Evolutionary conservation across 2,797 vertebrate genomes (phyloP).

Genomic region (Luscinia megarhynchos): DNA sequence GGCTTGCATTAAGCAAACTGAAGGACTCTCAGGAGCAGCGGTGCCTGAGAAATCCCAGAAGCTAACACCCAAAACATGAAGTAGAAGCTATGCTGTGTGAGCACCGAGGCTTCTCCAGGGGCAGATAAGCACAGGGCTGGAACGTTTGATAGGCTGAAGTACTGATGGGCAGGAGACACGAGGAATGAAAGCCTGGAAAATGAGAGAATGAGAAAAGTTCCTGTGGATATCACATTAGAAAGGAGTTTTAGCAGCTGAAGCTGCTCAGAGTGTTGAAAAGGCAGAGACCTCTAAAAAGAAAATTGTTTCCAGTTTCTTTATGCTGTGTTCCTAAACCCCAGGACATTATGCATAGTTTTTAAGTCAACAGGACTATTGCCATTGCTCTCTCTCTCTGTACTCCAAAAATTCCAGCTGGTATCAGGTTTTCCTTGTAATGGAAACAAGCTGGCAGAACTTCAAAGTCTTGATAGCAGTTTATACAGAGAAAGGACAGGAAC

Average conservation of each 20-base stretch:
- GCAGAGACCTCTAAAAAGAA: neutral
- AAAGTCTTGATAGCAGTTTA: slow-evolving; percentile 53
- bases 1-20: neutral
- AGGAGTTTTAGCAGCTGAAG: neutral
- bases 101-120: neutral
- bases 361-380: slow-evolving; percentile 20
- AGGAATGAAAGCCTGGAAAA: slow-evolving; percentile 25
- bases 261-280: neutral
- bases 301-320: neutral
- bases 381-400: slow-evolving; percentile 1
- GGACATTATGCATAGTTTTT: neutral
- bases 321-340: neutral
- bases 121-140: slow-evolving; percentile 41
- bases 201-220: neutral
- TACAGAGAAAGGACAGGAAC: slow-evolving; percentile 13
- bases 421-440: slow-evolving; percentile 66
- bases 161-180: neutral
- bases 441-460: slow-evolving; percentile 67
- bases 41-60: slow-evolving; percentile 16
- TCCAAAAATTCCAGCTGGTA: slow-evolving; percentile 61
- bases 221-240: neutral
- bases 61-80: neutral
- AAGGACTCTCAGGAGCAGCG: neutral
- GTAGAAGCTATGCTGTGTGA: neutral
- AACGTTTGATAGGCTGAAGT: slow-evolving; percentile 32